Evolutionary conservation across 30 jellyfish, hydroid and myxozoan genomes (phyloP).

Genomic region (Turritopsis dohrnii): DNA sequence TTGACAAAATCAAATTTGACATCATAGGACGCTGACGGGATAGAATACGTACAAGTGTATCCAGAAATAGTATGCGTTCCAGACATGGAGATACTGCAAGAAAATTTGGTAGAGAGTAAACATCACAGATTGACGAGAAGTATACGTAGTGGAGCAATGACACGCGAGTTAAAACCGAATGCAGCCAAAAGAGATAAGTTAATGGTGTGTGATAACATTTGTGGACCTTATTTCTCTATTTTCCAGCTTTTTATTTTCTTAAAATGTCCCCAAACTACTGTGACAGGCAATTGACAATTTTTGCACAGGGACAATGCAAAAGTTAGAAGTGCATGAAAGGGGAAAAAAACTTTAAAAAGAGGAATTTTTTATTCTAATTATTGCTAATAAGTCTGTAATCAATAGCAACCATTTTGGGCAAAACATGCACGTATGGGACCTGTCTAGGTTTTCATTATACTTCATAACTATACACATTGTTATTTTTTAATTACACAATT

Average conservation of each 20-base stretch:
- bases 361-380: no score
- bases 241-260: no score
- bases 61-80: conserved; percentile 98
- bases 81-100: conserved; percentile 88
- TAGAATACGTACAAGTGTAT: conserved; percentile 88
- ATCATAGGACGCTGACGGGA: conserved; percentile 90
- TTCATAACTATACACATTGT: no score
- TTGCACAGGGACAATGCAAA: no score
- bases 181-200: conserved; percentile 93
- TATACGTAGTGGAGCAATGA: conserved; percentile 91
- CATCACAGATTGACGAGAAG: conserved; percentile 97
- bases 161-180: conserved; percentile 95
- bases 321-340: no score
- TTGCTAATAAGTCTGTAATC: no score
- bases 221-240: neutral
- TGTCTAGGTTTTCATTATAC: no score
- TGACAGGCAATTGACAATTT: no score
- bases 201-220: conserved; percentile 42
- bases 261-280: no score
- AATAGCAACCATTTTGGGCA: neutral
- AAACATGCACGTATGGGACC: neutral
- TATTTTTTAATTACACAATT: no score
- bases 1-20: conserved; percentile 8
- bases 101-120: conserved; percentile 91
- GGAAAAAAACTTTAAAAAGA: no score